A percentile compares a stretch with the other conserved stretches of the same genome.
These are phyloP conservation scores for Smithornis capensis DNA, from an alignment of 2,113 vertebrate species.

Conservation along the genomic window DNA sequence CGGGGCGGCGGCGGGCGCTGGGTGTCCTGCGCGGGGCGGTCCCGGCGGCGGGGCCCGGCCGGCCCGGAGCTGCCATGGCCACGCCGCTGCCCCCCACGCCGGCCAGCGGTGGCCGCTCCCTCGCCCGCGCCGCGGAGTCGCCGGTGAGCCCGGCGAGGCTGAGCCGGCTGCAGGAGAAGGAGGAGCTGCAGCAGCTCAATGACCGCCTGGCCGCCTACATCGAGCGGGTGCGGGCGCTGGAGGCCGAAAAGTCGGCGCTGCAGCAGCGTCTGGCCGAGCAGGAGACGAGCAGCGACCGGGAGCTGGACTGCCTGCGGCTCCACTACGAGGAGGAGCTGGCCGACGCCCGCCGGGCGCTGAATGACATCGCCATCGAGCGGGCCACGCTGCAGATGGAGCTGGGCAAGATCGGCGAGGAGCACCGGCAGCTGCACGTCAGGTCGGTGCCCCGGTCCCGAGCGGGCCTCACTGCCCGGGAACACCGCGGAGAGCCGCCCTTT, in stretches of 20 bases:
- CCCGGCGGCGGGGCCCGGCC: not conserved
- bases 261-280: constrained; percentile 69
- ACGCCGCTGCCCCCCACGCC: not conserved
- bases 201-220: constrained; percentile 86
- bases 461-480: not conserved
- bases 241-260: constrained; percentile 72
- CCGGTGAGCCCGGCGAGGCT: constrained; percentile 66
- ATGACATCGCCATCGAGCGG: constrained; percentile 74
- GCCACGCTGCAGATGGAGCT: constrained; percentile 81
- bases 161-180: constrained; percentile 80
- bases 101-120: constrained; percentile 19
- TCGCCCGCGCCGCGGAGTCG: not conserved
- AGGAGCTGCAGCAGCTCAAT: constrained; percentile 82
- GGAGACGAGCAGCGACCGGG: constrained; percentile 55
- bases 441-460: not conserved
- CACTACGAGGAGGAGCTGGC: constrained; percentile 81
- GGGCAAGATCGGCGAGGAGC: constrained; percentile 73
- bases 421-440: constrained; percentile 76
- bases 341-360: constrained; percentile 77
- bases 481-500: rapidly evolving
- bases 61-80: not conserved
- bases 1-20: not conserved
- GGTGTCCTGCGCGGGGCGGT: constrained; percentile 16
- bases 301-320: constrained; percentile 68
- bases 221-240: constrained; percentile 77